Conservation (phyloP, 2,797 vertebrate genomes). For the Alectoris magna region DNA sequence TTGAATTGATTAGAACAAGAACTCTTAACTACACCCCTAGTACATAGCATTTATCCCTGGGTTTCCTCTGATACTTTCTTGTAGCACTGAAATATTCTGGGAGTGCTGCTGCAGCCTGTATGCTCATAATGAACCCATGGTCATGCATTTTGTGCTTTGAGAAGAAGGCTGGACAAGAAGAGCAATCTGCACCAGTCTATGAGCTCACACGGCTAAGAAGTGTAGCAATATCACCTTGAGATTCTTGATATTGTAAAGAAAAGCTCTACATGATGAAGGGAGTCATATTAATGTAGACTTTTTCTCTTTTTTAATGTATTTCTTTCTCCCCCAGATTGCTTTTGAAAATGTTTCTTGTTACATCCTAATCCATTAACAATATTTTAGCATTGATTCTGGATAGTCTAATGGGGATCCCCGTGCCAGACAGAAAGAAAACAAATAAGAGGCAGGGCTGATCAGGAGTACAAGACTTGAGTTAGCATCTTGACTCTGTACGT, state of each 20-base stretch:
- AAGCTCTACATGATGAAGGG: background rate
- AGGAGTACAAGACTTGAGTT: too few relatives aligned
- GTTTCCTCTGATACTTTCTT: background rate
- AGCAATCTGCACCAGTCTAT: background rate
- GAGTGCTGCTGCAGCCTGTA: background rate
- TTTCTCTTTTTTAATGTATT: background rate
- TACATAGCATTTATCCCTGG: background rate
- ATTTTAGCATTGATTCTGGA: background rate
- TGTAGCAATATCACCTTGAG: background rate
- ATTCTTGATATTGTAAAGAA: background rate
- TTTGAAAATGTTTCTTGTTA: background rate
- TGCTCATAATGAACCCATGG: background rate
- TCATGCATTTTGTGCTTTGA: accelerated
- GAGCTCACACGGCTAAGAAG: background rate
- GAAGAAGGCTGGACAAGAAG: background rate
- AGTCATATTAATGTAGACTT: background rate
- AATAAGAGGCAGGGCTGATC: too few relatives aligned
- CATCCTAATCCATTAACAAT: background rate
- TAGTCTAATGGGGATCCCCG: background rate
- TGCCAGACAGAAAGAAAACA: background rate
- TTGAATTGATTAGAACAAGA: background rate
- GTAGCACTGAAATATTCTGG: background rate
- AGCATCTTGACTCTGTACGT: too few relatives aligned
- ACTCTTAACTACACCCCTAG: background rate
- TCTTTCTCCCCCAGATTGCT: background rate